A percentile compares a stretch with the other conserved stretches of the same genome.
phyloP scores from a whole-genome alignment of 2,888 invertebrate species.

The Diogma glabrata region DNA sequence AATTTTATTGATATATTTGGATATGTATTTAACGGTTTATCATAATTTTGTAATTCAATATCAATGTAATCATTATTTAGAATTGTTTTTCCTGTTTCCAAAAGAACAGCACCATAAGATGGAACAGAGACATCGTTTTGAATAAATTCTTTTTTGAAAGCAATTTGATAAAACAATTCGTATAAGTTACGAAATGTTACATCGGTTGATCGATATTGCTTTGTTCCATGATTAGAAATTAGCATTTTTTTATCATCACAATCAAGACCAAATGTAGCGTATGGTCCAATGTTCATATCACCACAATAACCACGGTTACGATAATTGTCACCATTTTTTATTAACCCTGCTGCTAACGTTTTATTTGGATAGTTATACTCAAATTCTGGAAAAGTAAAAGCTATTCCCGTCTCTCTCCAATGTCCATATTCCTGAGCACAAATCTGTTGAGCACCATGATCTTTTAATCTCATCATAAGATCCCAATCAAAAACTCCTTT shows the following conservation, averaged over 20 bases:
- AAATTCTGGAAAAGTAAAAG: slow-evolving; percentile 76
- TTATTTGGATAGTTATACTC: slow-evolving; percentile 74
- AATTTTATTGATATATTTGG: slow-evolving; percentile 51
- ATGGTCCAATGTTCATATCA: slow-evolving; percentile 75
- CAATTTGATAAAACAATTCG: slow-evolving; percentile 57
- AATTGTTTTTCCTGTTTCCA: slow-evolving; percentile 24
- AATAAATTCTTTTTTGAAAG: slow-evolving; percentile 42
- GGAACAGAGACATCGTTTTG: slow-evolving; percentile 40
- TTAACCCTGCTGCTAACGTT: slow-evolving; percentile 57
- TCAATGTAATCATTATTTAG: slow-evolving; percentile 2
- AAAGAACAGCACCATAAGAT: slow-evolving; percentile 34
- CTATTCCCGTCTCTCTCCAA: slow-evolving; percentile 73
- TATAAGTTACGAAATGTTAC: slow-evolving; percentile 60
- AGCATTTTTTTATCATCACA: slow-evolving; percentile 59
- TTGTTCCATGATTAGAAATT: slow-evolving; percentile 51
- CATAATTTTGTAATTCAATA: slow-evolving; percentile 37
- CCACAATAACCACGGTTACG: slow-evolving; percentile 69
- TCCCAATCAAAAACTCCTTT: slow-evolving; percentile 86
- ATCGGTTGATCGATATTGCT: slow-evolving; percentile 58
- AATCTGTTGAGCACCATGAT: slow-evolving; percentile 46
- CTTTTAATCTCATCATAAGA: slow-evolving; percentile 68
- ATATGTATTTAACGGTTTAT: slow-evolving; percentile 43
- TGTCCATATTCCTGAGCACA: slow-evolving; percentile 65
- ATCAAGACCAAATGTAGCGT: slow-evolving; percentile 59
- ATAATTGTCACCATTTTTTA: slow-evolving; percentile 54